Evolutionary conservation across 1,140 invertebrate genomes (phyloP), one percentile per base, ranked within the genome.

Genomic region (Agrypnia vestita): DNA sequence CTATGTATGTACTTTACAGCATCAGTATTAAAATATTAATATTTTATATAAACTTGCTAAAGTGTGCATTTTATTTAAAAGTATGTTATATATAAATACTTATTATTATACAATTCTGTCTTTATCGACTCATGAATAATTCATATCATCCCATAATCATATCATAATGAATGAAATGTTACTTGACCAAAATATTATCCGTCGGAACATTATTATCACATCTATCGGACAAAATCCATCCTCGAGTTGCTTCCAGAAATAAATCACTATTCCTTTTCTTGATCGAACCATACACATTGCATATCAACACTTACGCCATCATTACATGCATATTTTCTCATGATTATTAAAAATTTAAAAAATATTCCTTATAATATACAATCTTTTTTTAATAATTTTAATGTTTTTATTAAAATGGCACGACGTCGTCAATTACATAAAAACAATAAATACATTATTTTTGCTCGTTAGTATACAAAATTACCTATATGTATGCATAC

Each of bases 81-180:
- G 25, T 35, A 6, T 6, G 25, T 35, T 3, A 35, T 35, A 35
- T 35, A 35, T 35, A 35, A 35, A 35, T 35, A 35, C 25, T 3
- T 21, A 19, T 59, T 19, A 17, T 15, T 80, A 80, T 59, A 74
- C 83, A 51, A 80, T 56, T 72, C 78, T 79, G 72, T 71, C 74
- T 56, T 61, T 79, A 71, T 76, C 75, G 64, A 69, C 25, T 75
- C 51, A 35, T 53, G n/a, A 74, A n/a, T 55, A 62, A 25, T 25
- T 49, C 51, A 47, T 47, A 51, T 74, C 72, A 51, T 51, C 25
- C 25, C 25, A 35, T 35, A 35, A 35, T 35, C 25, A 35, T 35
- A 35, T 35, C 25, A 1, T 35, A 35, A 35, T 6, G 25, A 35
- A 35, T 6, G 6, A 35, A 35, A 35, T 3, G 25, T 35, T 35